phyloP scores from a whole-genome alignment of 1,140 invertebrate genomes.

The Drosophila ambigua region DNA sequence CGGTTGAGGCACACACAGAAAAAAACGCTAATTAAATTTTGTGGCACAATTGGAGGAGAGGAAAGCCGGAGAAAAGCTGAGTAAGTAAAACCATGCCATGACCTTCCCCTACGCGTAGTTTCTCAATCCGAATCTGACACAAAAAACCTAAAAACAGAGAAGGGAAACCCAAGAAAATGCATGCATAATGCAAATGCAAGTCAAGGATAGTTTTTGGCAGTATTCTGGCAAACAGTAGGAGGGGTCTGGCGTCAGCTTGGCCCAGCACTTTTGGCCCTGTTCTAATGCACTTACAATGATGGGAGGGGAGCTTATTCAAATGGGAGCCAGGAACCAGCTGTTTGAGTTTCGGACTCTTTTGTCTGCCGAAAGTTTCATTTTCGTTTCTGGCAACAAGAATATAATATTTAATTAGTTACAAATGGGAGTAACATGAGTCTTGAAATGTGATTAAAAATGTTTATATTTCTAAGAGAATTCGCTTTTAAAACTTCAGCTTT shows the following conservation, averaged over 20 bases:
- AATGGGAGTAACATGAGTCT: no score
- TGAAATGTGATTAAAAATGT: not conserved
- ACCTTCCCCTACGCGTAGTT: constrained; percentile 30
- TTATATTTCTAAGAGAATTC: no score
- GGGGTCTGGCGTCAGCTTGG: constrained; percentile 34
- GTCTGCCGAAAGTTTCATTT: no score
- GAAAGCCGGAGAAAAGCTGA: constrained; percentile 30
- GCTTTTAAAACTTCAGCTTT: no score
- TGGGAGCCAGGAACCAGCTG: not conserved
- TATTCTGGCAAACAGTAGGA: constrained; percentile 9
- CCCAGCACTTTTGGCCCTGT: constrained; percentile 23
- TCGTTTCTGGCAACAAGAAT: no score
- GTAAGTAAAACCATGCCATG: constrained; percentile 23
- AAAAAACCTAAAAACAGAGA: constrained; percentile 3
- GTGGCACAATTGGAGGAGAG: constrained; percentile 9
- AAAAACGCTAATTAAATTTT: constrained; percentile 40
- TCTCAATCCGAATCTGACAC: not conserved
- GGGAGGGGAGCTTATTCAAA: not conserved
- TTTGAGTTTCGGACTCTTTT: no score
- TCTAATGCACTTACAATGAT: constrained; percentile 44
- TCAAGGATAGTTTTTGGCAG: constrained; percentile 65
- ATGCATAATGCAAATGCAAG: constrained; percentile 75
- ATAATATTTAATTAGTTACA: no score
- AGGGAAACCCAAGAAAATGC: constrained; percentile 45
- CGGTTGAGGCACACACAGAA: not conserved